A percentile compares a stretch with the other conserved stretches of the same genome.
Evolutionary conservation across 53 echinoderm and acorn worm species (phyloP).

Genomic region (Hippasteria phrygiana): DNA sequence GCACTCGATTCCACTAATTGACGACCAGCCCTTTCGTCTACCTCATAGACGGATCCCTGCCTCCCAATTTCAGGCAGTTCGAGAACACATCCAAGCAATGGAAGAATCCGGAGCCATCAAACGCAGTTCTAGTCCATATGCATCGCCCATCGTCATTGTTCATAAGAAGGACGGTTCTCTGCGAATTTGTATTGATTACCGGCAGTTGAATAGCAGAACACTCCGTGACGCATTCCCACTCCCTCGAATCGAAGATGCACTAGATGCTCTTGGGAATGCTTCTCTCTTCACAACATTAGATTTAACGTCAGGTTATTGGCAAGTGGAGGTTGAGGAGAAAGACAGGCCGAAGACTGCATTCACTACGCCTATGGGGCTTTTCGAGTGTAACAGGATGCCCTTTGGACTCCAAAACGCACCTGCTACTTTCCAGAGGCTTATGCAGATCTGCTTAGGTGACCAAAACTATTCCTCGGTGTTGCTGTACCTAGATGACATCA

Average conservation of each 20-base stretch:
- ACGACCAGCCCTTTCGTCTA: constrained; percentile 36
- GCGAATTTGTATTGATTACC: constrained; percentile 23
- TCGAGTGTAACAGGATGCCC: constrained; percentile 65
- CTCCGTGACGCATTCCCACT: constrained; percentile 44
- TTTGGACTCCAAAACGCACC: constrained; percentile 50
- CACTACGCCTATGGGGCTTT: no score
- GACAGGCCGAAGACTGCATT: constrained; percentile 61
- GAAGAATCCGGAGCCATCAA: constrained; percentile 37
- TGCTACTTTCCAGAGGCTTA: constrained; percentile 55
- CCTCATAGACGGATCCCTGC: constrained; percentile 45
- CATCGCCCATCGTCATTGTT: constrained; percentile 41
- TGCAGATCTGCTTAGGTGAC: constrained; percentile 47
- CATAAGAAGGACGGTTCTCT: constrained; percentile 51
- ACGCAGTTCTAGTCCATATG: constrained; percentile 35
- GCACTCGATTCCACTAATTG: constrained; percentile 35
- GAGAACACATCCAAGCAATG: constrained; percentile 36
- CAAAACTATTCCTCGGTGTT: constrained; percentile 26
- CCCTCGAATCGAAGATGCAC: constrained; percentile 52
- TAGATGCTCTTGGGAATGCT: constrained; percentile 46
- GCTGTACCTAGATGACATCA: constrained; percentile 5
- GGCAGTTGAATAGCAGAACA: constrained; percentile 23
- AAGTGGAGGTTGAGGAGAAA: constrained; percentile 32
- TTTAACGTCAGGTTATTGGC: constrained; percentile 27
- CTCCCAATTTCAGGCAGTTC: constrained; percentile 38
- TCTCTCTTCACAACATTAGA: constrained; percentile 38